These are phyloP conservation scores for Odontophorus gujanensis DNA, from an alignment of 2,113 vertebrate species.

Conservation along the genomic window DNA sequence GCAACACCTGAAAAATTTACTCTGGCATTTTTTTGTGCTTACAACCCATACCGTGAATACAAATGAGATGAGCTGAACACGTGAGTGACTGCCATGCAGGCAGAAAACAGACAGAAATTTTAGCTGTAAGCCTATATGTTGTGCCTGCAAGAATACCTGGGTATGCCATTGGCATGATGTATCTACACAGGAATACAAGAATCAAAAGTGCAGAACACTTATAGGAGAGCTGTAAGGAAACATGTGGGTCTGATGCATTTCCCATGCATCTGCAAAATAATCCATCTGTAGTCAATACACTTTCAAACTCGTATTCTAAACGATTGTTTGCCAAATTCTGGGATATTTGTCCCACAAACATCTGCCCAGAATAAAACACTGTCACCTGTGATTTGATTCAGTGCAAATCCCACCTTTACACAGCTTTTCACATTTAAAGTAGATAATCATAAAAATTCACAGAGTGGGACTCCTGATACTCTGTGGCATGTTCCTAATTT, in stretches of 20 bases:
- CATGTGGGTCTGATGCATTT: not conserved
- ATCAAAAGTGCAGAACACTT: not conserved
- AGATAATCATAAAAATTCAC: not conserved
- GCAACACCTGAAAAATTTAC: not conserved
- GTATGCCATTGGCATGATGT: not conserved
- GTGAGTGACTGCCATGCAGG: not conserved
- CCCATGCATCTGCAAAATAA: not conserved
- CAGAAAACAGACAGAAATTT: conserved; percentile 9
- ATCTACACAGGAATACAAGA: not conserved
- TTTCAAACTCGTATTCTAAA: not conserved
- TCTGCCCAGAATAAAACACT: not conserved
- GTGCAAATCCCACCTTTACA: not conserved
- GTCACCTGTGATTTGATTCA: not conserved
- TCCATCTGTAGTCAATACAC: not conserved
- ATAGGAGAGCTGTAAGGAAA: not conserved
- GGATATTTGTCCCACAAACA: not conserved
- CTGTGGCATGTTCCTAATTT: not conserved
- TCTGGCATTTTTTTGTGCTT: not conserved
- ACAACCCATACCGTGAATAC: not conserved
- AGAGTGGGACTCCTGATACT: not conserved
- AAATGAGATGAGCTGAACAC: not conserved
- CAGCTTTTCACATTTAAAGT: not conserved
- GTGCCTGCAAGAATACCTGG: not conserved
- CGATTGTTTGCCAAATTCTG: not conserved
- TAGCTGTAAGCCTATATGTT: not conserved